These are phyloP conservation scores for Agonum fuliginosum DNA, from an alignment of 2,888 invertebrate genomes.

Conservation along the genomic window DNA sequence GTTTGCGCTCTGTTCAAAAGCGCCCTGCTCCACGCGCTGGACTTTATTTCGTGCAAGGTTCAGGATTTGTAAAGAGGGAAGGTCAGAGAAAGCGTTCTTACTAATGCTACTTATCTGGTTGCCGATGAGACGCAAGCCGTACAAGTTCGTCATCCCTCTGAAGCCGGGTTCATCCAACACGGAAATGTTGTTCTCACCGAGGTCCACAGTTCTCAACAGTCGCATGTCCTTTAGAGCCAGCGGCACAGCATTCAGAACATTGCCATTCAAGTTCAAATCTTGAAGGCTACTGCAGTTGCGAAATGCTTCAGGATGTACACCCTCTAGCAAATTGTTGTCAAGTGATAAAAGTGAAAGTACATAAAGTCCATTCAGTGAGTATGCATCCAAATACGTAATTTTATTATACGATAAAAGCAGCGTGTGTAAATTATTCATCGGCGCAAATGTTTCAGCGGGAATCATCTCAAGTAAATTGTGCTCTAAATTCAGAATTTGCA, in stretches of 20 bases:
- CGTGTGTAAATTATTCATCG: slow-evolving; percentile 94
- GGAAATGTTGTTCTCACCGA: slow-evolving; percentile 92
- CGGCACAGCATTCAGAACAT: slow-evolving; percentile 87
- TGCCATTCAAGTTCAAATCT: slow-evolving; percentile 92
- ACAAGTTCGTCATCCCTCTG: slow-evolving; percentile 88
- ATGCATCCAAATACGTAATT: slow-evolving; percentile 88
- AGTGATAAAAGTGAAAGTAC: slow-evolving; percentile 89
- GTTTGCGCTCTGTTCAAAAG: slow-evolving; percentile 86
- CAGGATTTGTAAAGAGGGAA: slow-evolving; percentile 88
- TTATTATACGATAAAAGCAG: slow-evolving; percentile 90
- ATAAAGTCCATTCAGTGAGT: slow-evolving; percentile 90
- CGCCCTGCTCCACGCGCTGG: slow-evolving; percentile 84
- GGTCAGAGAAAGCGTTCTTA: slow-evolving; percentile 85
- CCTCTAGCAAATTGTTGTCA: slow-evolving; percentile 89
- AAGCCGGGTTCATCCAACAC: slow-evolving; percentile 88
- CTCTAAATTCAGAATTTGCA: slow-evolving; percentile 90
- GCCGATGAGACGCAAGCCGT: slow-evolving; percentile 90
- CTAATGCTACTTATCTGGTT: slow-evolving; percentile 90
- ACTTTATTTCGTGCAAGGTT: slow-evolving; percentile 92
- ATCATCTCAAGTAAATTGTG: slow-evolving; percentile 89
- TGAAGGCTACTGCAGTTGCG: slow-evolving; percentile 92
- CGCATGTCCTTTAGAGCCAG: slow-evolving; percentile 89
- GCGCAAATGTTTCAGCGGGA: slow-evolving; percentile 90
- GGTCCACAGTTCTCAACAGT: slow-evolving; percentile 88
- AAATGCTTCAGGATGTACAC: slow-evolving; percentile 91